A percentile compares a stretch with the other conserved stretches of the same genome.
Evolutionary conservation across 2,113 vertebrate genomes (phyloP).

Genomic region (Oryzias javanicus): DNA sequence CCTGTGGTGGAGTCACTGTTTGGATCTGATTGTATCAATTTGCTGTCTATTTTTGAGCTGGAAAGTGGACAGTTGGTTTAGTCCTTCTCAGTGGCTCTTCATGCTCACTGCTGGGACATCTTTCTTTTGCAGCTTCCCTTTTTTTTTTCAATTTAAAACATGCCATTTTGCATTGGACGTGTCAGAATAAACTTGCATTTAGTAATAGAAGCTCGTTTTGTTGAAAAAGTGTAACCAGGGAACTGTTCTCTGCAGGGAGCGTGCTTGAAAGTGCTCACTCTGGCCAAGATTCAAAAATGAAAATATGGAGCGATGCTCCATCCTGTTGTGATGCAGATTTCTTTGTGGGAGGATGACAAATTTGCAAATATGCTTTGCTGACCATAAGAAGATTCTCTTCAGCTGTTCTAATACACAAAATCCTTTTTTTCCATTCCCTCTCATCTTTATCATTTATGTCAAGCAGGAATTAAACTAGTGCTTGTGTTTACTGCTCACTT

Average conservation of each 20-base stretch:
- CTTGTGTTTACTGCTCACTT: slow-evolving; percentile 30
- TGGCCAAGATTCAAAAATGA: slow-evolving; percentile 44
- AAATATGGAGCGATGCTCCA: slow-evolving; percentile 27
- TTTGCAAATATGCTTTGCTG: slow-evolving; percentile 56
- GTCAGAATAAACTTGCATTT: too few species aligned
- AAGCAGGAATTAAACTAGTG: slow-evolving; percentile 13
- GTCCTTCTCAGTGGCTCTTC: slow-evolving; percentile 21
- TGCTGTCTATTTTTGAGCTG: slow-evolving; percentile 48
- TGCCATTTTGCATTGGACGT: too few species aligned
- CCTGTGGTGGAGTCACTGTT: slow-evolving; percentile 29
- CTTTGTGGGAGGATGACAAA: slow-evolving; percentile 46
- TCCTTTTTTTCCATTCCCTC: slow-evolving; percentile 12
- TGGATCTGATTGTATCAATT: slow-evolving; percentile 61
- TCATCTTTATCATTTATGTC: slow-evolving; percentile 12
- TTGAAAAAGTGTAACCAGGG: neutral
- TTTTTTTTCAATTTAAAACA: neutral
- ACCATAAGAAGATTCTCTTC: slow-evolving; percentile 42
- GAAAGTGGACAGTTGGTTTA: slow-evolving; percentile 38
- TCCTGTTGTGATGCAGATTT: slow-evolving; percentile 46
- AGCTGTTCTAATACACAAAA: slow-evolving; percentile 21
- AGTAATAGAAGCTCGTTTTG: slow-evolving; percentile 8
- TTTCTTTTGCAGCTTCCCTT: slow-evolving; percentile 27
- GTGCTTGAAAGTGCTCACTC: slow-evolving; percentile 34
- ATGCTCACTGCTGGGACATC: slow-evolving; percentile 28
- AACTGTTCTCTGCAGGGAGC: slow-evolving; percentile 18